Evolutionary conservation across 2,113 vertebrate species (phyloP).

Genomic region (Laticauda laticaudata): DNA sequence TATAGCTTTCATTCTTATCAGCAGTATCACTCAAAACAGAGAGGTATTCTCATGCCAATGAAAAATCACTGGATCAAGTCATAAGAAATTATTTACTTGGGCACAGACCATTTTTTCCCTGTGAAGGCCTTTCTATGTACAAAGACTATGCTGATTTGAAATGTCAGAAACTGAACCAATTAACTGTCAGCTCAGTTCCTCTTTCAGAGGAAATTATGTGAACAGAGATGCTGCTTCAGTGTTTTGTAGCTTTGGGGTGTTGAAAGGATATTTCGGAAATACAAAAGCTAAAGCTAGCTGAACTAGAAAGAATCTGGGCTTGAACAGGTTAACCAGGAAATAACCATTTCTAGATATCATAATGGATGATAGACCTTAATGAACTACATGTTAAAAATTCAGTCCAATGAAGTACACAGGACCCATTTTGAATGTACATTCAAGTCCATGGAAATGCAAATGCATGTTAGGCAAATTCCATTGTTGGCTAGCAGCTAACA

Average conservation of each 20-base stretch:
- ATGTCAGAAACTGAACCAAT: background rate
- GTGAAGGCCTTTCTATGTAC: background rate
- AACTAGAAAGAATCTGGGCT: background rate
- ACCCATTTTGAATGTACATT: background rate
- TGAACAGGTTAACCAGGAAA: background rate
- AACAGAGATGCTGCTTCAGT: background rate
- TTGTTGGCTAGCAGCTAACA: background rate
- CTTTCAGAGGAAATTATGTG: background rate
- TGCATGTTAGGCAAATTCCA: background rate
- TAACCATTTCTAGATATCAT: background rate
- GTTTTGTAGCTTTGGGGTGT: background rate
- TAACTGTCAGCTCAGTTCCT: background rate
- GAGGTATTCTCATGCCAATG: background rate
- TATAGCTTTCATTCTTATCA: background rate
- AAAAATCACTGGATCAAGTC: background rate
- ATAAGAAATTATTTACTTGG: background rate
- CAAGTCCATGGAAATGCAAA: background rate
- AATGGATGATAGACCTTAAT: background rate
- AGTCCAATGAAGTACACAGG: background rate
- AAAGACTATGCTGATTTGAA: background rate
- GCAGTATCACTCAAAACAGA: background rate
- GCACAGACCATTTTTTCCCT: background rate
- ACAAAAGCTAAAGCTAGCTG: background rate
- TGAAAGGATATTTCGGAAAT: background rate
- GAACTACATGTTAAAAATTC: background rate